Base-by-base conservation (phyloP, 1,140 invertebrate genomes). In the Megathymus violae region DNA sequence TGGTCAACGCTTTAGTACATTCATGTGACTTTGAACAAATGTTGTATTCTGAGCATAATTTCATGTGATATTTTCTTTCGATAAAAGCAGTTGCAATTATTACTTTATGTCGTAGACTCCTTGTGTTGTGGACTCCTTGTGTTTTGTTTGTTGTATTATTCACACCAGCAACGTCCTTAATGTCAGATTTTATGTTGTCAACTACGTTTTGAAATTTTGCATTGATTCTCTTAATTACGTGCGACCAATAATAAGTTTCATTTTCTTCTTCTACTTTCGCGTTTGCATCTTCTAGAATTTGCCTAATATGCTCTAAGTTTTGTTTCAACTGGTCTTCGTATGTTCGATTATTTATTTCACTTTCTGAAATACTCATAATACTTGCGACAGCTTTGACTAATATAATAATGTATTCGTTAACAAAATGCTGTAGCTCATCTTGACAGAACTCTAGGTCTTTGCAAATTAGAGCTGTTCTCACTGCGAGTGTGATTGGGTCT, bases 201-300 rank as follows among this genome's bases (percentile, higher is more conserved):
- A 56, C 46, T 9, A 69, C 25, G 73, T 67, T 46, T 61, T 85
- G 83, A 43, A 80, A 82, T 62, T 69, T 78, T 0, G 67, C 65
- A 40, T 65, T 77, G 10, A 88, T 82, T 62, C 71, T 88, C 48
- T 89, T 89, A 4, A 88, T 59, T 9, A 73, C n/a, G 15, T 75
- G 65, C 38, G 65, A 75, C 86, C 85, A 89, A 10, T 71, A 27
- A 13, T 77, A 74, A 0, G 36, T 25, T 52, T 74, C 58, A 0
- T 59, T 76, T 1, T 69, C 54, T 13, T 74, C 65, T 10, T 14
- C 69, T 0, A 76, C 27, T 66, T 78, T 80, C 6, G 14, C 13
- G 43, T 82, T 71, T 0, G 64, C 71, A 6, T 15, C 44, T 52
- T 62, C 69, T 0, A 84, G 41, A 31, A 80, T 51, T 17, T 71